phyloP scores from a whole-genome alignment of 2,888 invertebrate genomes.

The Cheiracanthium punctorium region DNA sequence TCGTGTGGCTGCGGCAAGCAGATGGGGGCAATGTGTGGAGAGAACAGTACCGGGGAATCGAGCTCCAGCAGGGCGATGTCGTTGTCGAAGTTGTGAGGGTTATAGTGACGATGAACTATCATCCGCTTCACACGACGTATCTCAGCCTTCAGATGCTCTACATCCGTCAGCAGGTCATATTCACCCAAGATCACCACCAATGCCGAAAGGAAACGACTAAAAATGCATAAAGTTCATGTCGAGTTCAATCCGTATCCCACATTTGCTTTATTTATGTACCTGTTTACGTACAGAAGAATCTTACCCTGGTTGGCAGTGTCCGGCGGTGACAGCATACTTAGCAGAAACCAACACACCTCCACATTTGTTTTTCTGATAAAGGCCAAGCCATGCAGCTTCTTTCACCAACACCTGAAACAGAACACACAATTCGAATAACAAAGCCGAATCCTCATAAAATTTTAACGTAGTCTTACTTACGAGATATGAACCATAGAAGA shows the following conservation, averaged over 20 bases:
- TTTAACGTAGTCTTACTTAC: too few species aligned
- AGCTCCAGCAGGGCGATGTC: slow-evolving; percentile 91
- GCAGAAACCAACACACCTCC: slow-evolving; percentile 94
- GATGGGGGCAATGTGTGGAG: slow-evolving; percentile 92
- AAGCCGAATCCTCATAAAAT: too few species aligned
- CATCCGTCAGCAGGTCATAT: slow-evolving; percentile 87
- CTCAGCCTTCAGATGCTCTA: slow-evolving; percentile 82
- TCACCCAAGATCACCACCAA: slow-evolving; percentile 93
- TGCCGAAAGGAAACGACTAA: slow-evolving; percentile 87
- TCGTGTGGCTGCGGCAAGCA: slow-evolving; percentile 85
- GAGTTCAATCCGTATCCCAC: too few species aligned
- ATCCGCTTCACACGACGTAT: slow-evolving; percentile 90
- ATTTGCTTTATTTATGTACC: too few species aligned
- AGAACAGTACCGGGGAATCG: slow-evolving; percentile 87
- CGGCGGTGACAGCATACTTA: slow-evolving; percentile 91
- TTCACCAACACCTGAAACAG: slow-evolving; percentile 83
- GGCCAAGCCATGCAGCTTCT: slow-evolving; percentile 93
- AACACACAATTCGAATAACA: too few species aligned
- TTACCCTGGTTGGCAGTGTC: slow-evolving; percentile 95
- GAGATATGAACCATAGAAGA: too few species aligned
- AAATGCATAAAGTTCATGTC: too few species aligned
- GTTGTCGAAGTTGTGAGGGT: slow-evolving; percentile 93
- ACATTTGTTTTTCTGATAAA: slow-evolving; percentile 96
- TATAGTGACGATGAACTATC: slow-evolving; percentile 91
- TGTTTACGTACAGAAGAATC: too few species aligned